A percentile compares a stretch with the other conserved stretches of the same genome.
These are phyloP conservation scores for Eudorcas thomsonii DNA, from an alignment of 2,113 vertebrate genomes.

Conservation along the genomic window DNA sequence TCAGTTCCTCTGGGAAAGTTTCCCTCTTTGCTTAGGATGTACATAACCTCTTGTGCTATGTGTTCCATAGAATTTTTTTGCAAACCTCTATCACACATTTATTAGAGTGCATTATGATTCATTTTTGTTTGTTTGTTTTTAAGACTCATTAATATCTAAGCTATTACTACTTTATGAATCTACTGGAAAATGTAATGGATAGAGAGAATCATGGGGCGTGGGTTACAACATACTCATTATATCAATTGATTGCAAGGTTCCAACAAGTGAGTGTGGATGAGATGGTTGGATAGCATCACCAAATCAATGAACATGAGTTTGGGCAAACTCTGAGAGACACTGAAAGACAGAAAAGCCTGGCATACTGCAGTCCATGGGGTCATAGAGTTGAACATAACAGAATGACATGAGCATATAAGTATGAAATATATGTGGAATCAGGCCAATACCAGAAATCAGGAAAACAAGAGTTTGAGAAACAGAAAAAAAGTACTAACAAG, in stretches of 20 bases:
- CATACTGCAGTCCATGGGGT: background rate
- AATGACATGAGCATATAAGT: background rate
- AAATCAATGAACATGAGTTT: background rate
- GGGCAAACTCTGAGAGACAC: background rate
- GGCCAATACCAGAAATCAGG: background rate
- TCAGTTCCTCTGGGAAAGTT: background rate
- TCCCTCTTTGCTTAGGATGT: background rate
- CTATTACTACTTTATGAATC: background rate
- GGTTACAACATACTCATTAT: background rate
- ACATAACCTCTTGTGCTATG: background rate
- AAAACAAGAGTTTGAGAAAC: background rate
- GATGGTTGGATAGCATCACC: background rate
- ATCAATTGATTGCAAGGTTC: background rate
- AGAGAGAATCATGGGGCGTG: background rate
- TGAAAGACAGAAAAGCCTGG: background rate
- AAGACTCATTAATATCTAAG: background rate
- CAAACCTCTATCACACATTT: background rate
- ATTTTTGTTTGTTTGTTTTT: background rate
- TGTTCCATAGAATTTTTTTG: background rate
- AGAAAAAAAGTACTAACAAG: background rate
- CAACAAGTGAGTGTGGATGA: background rate
- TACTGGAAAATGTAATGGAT: background rate
- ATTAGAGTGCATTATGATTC: background rate
- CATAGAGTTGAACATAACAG: background rate
- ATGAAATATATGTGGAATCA: background rate